Conservation (phyloP, 2,797 vertebrate species). For the Zalophus californianus region DNA sequence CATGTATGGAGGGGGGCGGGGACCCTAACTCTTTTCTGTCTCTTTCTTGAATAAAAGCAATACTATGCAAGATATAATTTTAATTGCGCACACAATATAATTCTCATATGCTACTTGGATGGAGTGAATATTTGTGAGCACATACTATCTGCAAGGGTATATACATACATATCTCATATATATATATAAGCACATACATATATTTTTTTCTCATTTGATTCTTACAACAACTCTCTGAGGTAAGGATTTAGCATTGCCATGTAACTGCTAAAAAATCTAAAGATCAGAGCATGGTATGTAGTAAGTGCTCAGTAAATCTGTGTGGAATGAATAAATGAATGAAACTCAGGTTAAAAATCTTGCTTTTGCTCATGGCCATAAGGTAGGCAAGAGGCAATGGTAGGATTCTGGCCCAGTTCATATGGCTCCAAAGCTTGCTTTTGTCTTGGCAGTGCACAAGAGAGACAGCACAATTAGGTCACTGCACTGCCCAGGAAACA, state of each 20-base stretch:
- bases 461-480: background rate
- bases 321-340: background rate
- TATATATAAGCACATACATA: background rate
- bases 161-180: background rate
- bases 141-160: background rate
- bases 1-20: background rate
- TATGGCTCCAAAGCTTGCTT: background rate
- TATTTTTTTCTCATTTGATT: slow-evolving; percentile 1
- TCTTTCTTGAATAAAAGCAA: slow-evolving; percentile 43
- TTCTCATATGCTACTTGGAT: background rate
- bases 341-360: background rate
- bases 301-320: slow-evolving; percentile 6
- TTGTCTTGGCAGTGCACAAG: background rate
- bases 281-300: background rate
- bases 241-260: background rate
- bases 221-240: background rate
- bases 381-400: background rate
- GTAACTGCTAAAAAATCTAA: background rate
- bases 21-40: background rate
- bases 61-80: background rate
- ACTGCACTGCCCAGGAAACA: background rate
- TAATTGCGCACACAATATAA: background rate
- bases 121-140: background rate
- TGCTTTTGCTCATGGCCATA: background rate
- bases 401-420: background rate